Percentiles rank a stretch among this genome's conserved stretches.
phyloP scores from a whole-genome alignment of 2,888 invertebrate species.

The Mythimna impura region DNA sequence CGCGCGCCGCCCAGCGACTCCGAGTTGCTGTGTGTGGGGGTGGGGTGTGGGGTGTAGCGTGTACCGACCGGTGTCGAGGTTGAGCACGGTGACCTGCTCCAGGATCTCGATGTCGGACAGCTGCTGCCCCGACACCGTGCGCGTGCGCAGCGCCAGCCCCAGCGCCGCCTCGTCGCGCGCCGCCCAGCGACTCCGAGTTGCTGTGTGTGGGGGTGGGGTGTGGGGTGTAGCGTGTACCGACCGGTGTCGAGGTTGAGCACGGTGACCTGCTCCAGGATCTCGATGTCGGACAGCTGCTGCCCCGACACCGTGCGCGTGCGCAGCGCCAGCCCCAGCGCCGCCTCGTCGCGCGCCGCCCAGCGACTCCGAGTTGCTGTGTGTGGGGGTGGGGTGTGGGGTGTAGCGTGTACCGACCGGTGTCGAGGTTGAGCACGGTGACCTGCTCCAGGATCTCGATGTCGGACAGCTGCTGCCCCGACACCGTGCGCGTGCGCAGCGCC shows the following conservation, averaged over 20 bases:
- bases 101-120: slow-evolving; percentile 22
- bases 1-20: too few species aligned
- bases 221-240: slow-evolving; percentile 1
- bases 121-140: too few species aligned
- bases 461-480: slow-evolving; percentile 96
- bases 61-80: slow-evolving; percentile 21
- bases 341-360: slow-evolving; percentile 86
- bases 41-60: too few species aligned
- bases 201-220: not conserved
- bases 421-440: slow-evolving; percentile 95
- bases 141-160: slow-evolving; percentile 62
- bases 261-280: slow-evolving; percentile 29
- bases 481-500: slow-evolving; percentile 94
- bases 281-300: slow-evolving; percentile 15
- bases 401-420: slow-evolving; percentile 84
- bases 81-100: slow-evolving; percentile 28
- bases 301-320: not conserved
- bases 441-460: slow-evolving; percentile 98
- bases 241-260: slow-evolving; percentile 28
- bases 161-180: too few species aligned
- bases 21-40: not conserved
- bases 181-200: too few species aligned
- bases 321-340: slow-evolving; percentile 89
- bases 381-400: not conserved
- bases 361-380: slow-evolving; percentile 62